Conservation (phyloP, 2,113 vertebrate genomes). For the Pedionomus torquatus region DNA sequence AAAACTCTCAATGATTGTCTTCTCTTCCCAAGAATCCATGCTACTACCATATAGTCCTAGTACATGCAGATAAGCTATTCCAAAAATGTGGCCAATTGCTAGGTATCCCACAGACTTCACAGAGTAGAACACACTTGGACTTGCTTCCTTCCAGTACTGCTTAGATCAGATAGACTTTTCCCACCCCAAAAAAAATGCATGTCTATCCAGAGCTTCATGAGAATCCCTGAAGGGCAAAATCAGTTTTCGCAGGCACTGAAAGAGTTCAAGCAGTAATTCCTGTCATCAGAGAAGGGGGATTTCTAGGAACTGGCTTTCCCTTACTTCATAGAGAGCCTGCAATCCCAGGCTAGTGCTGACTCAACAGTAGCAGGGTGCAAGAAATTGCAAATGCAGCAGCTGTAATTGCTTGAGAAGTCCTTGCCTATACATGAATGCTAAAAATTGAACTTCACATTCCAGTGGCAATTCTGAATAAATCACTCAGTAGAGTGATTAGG, state of each 20-base stretch:
- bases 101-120: neutral
- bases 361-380: neutral
- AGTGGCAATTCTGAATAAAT: constrained; percentile 6
- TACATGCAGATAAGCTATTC: neutral
- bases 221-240: neutral
- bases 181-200: fast-evolving
- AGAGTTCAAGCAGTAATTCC: neutral
- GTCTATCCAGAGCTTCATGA: neutral
- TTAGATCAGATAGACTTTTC: neutral
- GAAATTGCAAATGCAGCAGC: constrained; percentile 16
- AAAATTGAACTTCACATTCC: neutral
- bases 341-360: neutral
- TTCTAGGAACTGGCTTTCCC: neutral
- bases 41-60: neutral
- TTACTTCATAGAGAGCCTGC: neutral
- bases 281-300: neutral
- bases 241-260: neutral
- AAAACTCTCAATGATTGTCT: neutral
- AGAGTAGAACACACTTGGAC: neutral
- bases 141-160: neutral
- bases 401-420: neutral
- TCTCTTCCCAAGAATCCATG: neutral
- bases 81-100: neutral
- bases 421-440: neutral
- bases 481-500: neutral